Evolutionary conservation across 2,888 invertebrate species (phyloP), one percentile per base, ranked within the genome.

Genomic region (Clusia tigrina): DNA sequence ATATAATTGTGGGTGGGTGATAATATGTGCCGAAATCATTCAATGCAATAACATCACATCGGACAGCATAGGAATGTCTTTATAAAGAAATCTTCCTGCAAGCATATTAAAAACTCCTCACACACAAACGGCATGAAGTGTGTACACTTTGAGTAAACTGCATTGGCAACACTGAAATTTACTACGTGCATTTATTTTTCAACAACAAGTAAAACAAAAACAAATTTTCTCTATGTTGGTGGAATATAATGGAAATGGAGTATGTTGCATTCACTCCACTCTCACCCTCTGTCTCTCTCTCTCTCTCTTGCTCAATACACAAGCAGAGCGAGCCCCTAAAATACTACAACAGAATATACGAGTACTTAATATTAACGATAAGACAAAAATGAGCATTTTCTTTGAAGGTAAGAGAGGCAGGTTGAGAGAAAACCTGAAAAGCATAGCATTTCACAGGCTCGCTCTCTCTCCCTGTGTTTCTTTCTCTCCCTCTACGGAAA

Each of bases 21-120:
- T n/a, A n/a, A n/a, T n/a, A n/a, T n/a, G n/a, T n/a, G n/a, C n/a
- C n/a, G n/a, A n/a, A n/a, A n/a, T n/a, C n/a, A n/a, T n/a, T n/a
- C n/a, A n/a, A n/a, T n/a, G n/a, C n/a, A n/a, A n/a, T n/a, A n/a
- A n/a, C n/a, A n/a, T n/a, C n/a, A n/a, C n/a, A n/a, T n/a, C n/a
- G n/a, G n/a, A n/a, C n/a, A n/a, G n/a, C n/a, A n/a, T n/a, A n/a
- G n/a, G n/a, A n/a, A n/a, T n/a, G n/a, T n/a, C n/a, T n/a, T n/a
- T n/a, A n/a, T n/a, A n/a, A n/a, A n/a, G n/a, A n/a, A n/a, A n/a
- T n/a, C n/a, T n/a, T n/a, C n/a, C n/a, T n/a, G n/a, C n/a, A n/a
- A n/a, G n/a, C n/a, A n/a, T n/a, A n/a, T n/a, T 58, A 52, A 58
- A 61, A 65, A 68, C 69, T 71, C 69, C 69, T 74, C 72, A 66